These are phyloP conservation scores for Eidolon dupreanum DNA, from an alignment of 2,797 vertebrate species.

Conservation along the genomic window DNA sequence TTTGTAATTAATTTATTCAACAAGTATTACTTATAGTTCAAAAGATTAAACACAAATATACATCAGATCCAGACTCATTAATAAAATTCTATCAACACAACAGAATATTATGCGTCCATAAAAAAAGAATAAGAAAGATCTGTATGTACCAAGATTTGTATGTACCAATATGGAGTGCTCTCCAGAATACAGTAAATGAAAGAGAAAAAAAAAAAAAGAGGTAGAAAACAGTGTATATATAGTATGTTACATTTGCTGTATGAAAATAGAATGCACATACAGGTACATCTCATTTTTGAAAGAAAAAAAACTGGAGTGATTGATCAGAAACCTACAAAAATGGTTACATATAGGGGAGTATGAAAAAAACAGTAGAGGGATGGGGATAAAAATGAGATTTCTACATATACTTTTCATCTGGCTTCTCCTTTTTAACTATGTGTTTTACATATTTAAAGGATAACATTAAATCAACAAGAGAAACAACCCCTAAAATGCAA, in stretches of 20 bases:
- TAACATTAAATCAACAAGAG: not conserved
- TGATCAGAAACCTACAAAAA: slow-evolving; percentile 38
- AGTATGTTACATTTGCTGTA: not conserved
- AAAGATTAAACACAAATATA: slow-evolving; percentile 32
- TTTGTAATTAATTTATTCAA: slow-evolving; percentile 17
- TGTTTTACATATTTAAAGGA: slow-evolving; percentile 6
- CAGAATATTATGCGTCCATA: not conserved
- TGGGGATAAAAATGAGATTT: not conserved
- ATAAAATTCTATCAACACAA: not conserved
- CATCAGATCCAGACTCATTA: not conserved
- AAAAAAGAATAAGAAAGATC: not conserved
- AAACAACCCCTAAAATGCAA: slow-evolving; percentile 52
- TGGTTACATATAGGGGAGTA: not conserved
- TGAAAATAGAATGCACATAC: not conserved
- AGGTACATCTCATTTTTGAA: not conserved
- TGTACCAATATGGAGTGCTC: not conserved
- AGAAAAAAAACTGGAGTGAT: not conserved
- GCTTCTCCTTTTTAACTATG: slow-evolving; percentile 26
- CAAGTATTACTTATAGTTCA: not conserved
- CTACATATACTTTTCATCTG: not conserved
- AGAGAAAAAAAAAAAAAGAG: not conserved
- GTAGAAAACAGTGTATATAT: not conserved
- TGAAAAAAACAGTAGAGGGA: not conserved
- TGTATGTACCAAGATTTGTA: not conserved
- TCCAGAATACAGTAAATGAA: not conserved